Base-by-base conservation (phyloP, 1,140 invertebrate genomes). In the Drosophila orena region DNA sequence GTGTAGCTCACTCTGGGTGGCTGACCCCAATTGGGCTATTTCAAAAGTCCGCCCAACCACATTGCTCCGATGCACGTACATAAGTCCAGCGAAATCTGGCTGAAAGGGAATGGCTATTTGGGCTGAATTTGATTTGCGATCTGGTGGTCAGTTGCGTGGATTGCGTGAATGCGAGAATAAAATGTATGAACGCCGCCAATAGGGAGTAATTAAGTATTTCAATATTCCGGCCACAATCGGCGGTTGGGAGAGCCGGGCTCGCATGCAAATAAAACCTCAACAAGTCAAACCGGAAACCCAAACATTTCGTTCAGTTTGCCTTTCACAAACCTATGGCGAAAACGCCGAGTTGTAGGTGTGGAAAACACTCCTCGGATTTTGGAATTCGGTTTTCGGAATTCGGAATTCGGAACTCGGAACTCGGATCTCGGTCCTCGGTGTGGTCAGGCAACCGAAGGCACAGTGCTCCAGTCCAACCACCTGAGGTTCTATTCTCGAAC, bases 231-330 rank as follows among this genome's bases (percentile, higher is more conserved):
- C 66, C 57, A 44, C 68, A 37, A 44, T 49, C 52, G 55, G 52
- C 38, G 44, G 66, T 22, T 40, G 20, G 55, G 56, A 69, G 53
- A 74, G 57, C 54, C 65, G 47, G 24, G 42, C 55, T 69, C 35
- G 84, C 79, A 89, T 88, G 84, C 83, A 88, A 88, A 88, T 88
- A 55, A 83, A 89, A 84, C 83, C 83, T 88, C 84, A 83, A 89
- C 83, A 83, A 88, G 83, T 89, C 83, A 88, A 66, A 78, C 65
- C 74, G 74, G 83, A 79, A 81, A 69, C 83, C 43, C 75, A 79
- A 79, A 83, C 76, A 76, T 47, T 79, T 79, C 75, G 50, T 80
- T 72, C 69, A 73, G 34, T 85, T 71, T 55, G 75, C 64, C 46
- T 59, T 38, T 57, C 40, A 68, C 60, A 62, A 64, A 43, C 61